Base-by-base conservation (phyloP, 2,888 invertebrate genomes). In the Phortica magna region DNA sequence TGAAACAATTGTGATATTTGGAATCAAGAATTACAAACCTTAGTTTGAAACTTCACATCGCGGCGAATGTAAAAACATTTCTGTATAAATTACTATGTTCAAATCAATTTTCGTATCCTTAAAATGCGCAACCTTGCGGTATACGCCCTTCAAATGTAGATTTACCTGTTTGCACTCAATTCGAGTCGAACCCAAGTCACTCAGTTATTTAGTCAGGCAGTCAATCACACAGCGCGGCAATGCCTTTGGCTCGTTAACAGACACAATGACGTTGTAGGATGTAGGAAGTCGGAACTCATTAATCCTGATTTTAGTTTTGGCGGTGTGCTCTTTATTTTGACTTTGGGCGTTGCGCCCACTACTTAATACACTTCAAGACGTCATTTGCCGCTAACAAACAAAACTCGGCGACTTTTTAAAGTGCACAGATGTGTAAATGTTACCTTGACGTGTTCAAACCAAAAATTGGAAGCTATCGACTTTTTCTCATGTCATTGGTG, bases 211-310 rank as follows among this genome's bases (percentile, higher is more conserved):
- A 65, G 41, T 12, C n/a, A 7, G 41, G 84, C 80, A 77, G 82
- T 88, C 81, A 87, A 85, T 88, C 87, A 85, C 87, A 85, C 79
- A 73, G 14, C 17, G 70, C 22, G 53, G 48, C 42, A n/a, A 31
- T 53, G 53, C 43, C 7, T 80, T 75, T 31, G 43, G 53, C 68
- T 39, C 78, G 14, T 17, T 65, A 39, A 41, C 39, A 41, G 42
- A 9, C 10, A 39, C 19, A n/a, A 39, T 55, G 55, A 71, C 39
- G 41, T 48, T 55, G 73, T 42, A 67, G 67, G 68, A 75, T 77
- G 79, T 87, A 83, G 88, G 88, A 89, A 88, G 88, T 84, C 89
- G 88, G 88, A 88, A 89, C 87, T 89, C 88, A 89, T 83, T 81
- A 87, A 82, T 88, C 81, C 80, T 83, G 74, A 39, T 59, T 42